phyloP scores from a whole-genome alignment of 2,888 invertebrate genomes.

The Agonopterix heracliana region DNA sequence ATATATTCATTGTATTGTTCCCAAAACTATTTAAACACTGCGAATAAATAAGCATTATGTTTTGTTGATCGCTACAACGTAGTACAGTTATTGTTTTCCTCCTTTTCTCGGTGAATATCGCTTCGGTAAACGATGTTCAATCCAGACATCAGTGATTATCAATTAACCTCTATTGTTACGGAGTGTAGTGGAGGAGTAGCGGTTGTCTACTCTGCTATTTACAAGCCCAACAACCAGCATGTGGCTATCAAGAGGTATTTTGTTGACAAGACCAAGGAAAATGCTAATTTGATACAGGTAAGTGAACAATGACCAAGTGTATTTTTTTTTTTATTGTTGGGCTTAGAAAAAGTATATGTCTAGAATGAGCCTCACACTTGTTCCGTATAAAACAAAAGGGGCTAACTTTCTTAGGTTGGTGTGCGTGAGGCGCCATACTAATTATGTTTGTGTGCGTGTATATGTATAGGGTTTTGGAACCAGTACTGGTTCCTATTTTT shows the following conservation, averaged over 20 bases:
- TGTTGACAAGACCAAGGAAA: slow-evolving; percentile 81
- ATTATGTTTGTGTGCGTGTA: too few species aligned
- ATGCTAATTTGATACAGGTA: slow-evolving; percentile 77
- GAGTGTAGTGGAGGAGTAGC: slow-evolving; percentile 83
- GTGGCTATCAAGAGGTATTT: slow-evolving; percentile 86
- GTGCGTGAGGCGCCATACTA: too few species aligned
- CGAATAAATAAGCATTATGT: too few species aligned
- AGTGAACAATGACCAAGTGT: slow-evolving; percentile 1
- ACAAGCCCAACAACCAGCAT: slow-evolving; percentile 79
- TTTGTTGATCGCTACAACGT: too few species aligned
- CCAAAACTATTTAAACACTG: slow-evolving; percentile 14
- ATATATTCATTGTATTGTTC: slow-evolving; percentile 10
- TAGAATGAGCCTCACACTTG: too few species aligned
- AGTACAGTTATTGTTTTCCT: slow-evolving; percentile 10
- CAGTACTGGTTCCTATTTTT: too few species aligned
- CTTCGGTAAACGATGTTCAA: slow-evolving; percentile 62
- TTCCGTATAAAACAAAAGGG: too few species aligned
- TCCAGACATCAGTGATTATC: slow-evolving; percentile 78
- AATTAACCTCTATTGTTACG: slow-evolving; percentile 80
- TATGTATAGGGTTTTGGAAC: too few species aligned
- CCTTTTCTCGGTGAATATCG: background rate
- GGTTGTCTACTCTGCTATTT: slow-evolving; percentile 82
- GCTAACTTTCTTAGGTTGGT: too few species aligned
- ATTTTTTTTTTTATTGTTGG: too few species aligned
- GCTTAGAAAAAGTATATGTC: too few species aligned